phyloP scores from a whole-genome alignment of 1,140 invertebrate species.

The Scaptomyza graminum region DNA sequence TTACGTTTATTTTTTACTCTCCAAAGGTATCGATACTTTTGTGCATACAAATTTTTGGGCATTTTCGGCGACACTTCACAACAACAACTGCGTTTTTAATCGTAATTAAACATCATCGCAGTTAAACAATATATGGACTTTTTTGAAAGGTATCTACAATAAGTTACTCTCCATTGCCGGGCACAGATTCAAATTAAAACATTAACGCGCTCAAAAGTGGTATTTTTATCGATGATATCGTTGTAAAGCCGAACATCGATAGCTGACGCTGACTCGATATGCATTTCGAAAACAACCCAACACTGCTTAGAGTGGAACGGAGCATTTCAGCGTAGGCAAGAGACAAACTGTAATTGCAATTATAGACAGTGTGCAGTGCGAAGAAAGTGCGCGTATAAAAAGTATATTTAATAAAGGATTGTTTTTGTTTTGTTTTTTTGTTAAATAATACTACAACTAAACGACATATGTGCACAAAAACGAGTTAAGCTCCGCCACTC shows the following conservation, averaged over 20 bases:
- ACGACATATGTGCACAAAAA: slow-evolving; percentile 37
- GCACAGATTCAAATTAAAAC: background rate
- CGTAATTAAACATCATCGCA: too few relatives aligned
- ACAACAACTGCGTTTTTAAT: too few relatives aligned
- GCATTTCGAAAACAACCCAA: slow-evolving; percentile 20
- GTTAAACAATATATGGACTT: too few relatives aligned
- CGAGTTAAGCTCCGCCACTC: slow-evolving; percentile 22
- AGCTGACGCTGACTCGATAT: slow-evolving; percentile 6
- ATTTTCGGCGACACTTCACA: too few relatives aligned
- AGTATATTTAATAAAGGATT: slow-evolving; percentile 27
- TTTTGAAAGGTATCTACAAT: too few relatives aligned
- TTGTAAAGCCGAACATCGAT: slow-evolving; percentile 19
- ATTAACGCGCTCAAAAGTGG: background rate
- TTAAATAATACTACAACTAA: slow-evolving; percentile 15
- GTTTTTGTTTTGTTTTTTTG: slow-evolving; percentile 7
- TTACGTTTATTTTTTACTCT: too few relatives aligned
- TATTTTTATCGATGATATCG: background rate
- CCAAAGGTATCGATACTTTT: too few relatives aligned
- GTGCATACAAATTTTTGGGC: too few relatives aligned
- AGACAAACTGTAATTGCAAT: slow-evolving; percentile 44
- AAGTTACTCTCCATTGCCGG: too few relatives aligned
- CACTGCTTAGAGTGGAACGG: slow-evolving; percentile 19
- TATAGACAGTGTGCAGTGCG: slow-evolving; percentile 39
- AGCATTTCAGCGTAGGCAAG: slow-evolving; percentile 31
- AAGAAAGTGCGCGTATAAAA: slow-evolving; percentile 51